These are phyloP conservation scores for Coenobita brevimanus DNA, from an alignment of 1,140 invertebrate species.

Conservation along the genomic window DNA sequence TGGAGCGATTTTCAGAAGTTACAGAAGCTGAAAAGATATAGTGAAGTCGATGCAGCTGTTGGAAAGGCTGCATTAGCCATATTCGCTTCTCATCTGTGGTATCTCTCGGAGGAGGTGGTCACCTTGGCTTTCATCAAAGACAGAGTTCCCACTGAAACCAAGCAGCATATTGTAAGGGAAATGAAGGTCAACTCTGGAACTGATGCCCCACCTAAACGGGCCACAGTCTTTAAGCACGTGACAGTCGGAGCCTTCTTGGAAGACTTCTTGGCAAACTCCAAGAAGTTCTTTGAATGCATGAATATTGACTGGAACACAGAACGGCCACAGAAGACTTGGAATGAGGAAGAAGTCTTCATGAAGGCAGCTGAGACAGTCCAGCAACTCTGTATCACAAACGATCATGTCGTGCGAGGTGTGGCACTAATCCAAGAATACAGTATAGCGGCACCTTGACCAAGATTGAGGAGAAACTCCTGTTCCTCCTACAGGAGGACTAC, in stretches of 20 bases:
- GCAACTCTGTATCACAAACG: not conserved
- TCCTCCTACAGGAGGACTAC: not conserved
- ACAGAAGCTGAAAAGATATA: slow-evolving; percentile 1
- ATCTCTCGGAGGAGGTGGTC: slow-evolving; percentile 16
- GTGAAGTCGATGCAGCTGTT: not conserved
- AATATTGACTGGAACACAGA: not conserved
- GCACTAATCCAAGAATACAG: not conserved
- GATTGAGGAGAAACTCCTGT: not conserved
- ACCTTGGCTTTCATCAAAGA: slow-evolving; percentile 15
- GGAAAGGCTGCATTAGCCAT: slow-evolving; percentile 20
- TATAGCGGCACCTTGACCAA: not conserved
- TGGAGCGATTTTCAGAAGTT: not conserved
- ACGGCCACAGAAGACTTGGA: not conserved
- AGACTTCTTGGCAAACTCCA: not conserved
- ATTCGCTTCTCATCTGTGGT: slow-evolving; percentile 10
- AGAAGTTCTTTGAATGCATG: not conserved
- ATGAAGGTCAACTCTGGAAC: not conserved
- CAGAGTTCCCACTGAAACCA: not conserved
- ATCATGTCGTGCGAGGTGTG: no score
- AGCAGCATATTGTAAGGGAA: not conserved
- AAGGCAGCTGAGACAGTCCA: slow-evolving; percentile 1
- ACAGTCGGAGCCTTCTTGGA: not conserved
- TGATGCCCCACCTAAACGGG: not conserved
- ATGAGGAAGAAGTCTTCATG: not conserved
- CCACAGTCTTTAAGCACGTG: no score